Evolutionary conservation across 2,888 invertebrate species (phyloP), one percentile per base, ranked within the genome.

Genomic region (Smittia aterrima): DNA sequence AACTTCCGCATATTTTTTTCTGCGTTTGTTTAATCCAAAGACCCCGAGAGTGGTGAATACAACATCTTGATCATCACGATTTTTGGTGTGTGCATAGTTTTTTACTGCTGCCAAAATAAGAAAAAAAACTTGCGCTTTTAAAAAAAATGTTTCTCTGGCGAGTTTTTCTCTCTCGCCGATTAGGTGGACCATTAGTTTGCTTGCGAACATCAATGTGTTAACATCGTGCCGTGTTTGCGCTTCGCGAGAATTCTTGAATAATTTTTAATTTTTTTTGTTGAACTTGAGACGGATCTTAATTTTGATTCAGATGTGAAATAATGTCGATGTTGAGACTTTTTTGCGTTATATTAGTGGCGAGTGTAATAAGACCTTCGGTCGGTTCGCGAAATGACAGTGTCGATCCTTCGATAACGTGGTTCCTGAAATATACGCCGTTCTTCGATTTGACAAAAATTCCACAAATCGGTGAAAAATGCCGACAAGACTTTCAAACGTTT

Each of bases 381-480:
- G 22, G 64, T n/a, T 24, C 13, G 22, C 24, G 64, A 13, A 64
- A 64, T 13, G 64, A 64, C 24, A 64, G 20, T 11, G 64, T 64
- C n/a, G 64, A 27, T 25, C 27, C 64, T 6, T 64, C 64, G 13
- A 64, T 64, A 13, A 22, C 71, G 16, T 72, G 72, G 72, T 72
- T 72, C 40, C 20, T 72, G 3, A 58, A 40, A 40, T 11, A 54
- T 18, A 25, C 72, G 6, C 62, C 72, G 13, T 62, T 72, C 20
- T 80, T 82, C 54, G 81, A 82, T 78, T 78, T 80, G 11, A 79
- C 82, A 66, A 77, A 78, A 22, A 79, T 79, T 77, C 81, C 82
- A 4, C 76, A 79, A 64, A 78, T 81, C 47, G 79, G 81, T 13
- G 76, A 78, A 13, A 74, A 78, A 1, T 82, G 82, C 71, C 80